phyloP scores from a whole-genome alignment of 1,140 invertebrate species.

The Pemphigus obesinymphae region DNA sequence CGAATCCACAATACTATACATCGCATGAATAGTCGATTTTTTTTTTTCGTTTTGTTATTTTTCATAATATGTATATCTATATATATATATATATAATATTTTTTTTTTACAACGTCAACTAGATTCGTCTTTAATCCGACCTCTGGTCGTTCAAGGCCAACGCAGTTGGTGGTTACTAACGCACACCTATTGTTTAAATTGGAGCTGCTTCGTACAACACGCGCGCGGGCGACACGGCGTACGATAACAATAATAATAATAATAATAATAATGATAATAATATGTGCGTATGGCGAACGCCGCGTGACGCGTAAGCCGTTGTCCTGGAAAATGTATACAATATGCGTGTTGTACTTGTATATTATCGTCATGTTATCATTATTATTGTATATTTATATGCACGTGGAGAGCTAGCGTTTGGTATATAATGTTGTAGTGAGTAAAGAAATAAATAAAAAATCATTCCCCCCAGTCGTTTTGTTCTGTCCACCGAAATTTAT shows the following conservation, averaged over 20 bases:
- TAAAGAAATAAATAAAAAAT: too few relatives aligned
- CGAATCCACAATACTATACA: not conserved
- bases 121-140: constrained; percentile 34
- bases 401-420: too few relatives aligned
- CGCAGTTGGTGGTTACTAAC: not conserved
- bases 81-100: too few relatives aligned
- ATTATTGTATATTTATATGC: too few relatives aligned
- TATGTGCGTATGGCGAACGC: not conserved
- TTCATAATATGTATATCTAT: too few relatives aligned
- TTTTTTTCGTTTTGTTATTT: not conserved
- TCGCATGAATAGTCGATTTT: not conserved
- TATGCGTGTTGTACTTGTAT: too few relatives aligned
- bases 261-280: too few relatives aligned
- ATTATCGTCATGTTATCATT: too few relatives aligned
- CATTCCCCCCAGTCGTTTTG: not conserved
- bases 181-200: constrained; percentile 27
- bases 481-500: not conserved
- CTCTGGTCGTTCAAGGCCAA: constrained; percentile 29
- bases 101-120: not conserved
- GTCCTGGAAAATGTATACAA: not conserved
- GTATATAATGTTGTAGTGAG: too few relatives aligned
- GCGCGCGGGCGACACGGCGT: not conserved
- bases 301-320: not conserved
- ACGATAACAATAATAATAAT: constrained; percentile 1
- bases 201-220: not conserved